phyloP scores from a whole-genome alignment of 2,888 invertebrate species.

The Melanotus villosus region DNA sequence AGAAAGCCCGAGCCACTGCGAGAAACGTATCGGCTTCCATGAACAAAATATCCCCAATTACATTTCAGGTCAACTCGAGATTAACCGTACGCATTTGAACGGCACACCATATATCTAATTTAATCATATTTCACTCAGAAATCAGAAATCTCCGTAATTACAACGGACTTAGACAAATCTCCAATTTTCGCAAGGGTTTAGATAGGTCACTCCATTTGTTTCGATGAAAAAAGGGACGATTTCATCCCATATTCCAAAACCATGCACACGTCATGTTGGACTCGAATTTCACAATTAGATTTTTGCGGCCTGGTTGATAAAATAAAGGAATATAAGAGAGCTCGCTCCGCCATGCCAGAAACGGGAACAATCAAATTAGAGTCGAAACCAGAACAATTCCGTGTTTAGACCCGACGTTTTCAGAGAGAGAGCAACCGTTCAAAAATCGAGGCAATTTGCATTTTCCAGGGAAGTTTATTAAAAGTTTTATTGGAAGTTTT shows the following conservation, averaged over 20 bases:
- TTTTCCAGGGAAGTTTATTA: slow-evolving; percentile 15
- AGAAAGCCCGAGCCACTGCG: too few species aligned
- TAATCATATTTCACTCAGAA: neutral
- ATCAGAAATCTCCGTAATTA: neutral
- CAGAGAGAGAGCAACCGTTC: neutral
- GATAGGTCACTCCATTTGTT: neutral
- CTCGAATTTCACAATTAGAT: neutral
- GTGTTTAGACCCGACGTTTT: neutral
- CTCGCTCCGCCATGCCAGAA: neutral
- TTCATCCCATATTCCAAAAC: neutral
- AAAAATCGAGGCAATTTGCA: slow-evolving; percentile 15
- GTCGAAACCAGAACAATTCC: neutral
- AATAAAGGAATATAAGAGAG: neutral
- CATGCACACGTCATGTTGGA: neutral
- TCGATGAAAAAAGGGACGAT: neutral
- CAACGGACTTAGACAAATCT: neutral
- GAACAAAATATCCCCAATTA: too few species aligned
- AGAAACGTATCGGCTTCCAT: too few species aligned
- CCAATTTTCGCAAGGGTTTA: neutral
- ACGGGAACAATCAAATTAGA: slow-evolving; percentile 1
- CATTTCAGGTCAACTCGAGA: too few species aligned
- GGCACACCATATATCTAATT: too few species aligned
- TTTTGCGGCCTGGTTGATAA: neutral
- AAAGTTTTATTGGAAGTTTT: slow-evolving; percentile 16
- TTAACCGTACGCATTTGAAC: too few species aligned